These are phyloP conservation scores for Hypsibius dujardini DNA, from an alignment of 1,140 invertebrate genomes.

Conservation along the genomic window DNA sequence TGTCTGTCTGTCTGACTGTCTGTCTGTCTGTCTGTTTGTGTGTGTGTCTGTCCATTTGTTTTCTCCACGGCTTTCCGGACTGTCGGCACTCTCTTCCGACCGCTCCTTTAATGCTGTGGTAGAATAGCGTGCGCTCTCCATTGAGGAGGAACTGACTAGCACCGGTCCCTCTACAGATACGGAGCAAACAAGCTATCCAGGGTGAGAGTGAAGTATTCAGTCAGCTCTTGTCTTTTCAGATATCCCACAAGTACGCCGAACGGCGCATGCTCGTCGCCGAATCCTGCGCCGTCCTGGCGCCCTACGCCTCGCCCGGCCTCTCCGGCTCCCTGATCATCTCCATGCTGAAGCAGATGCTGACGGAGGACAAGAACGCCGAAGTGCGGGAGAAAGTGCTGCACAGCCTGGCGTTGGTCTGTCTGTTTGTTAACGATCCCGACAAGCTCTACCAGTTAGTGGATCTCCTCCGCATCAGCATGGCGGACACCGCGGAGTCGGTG, in stretches of 20 bases:
- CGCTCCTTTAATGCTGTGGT: too few species aligned
- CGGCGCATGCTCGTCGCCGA: conserved; percentile 50
- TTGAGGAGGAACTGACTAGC: too few species aligned
- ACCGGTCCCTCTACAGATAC: too few species aligned
- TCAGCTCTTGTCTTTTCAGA: conserved; percentile 32
- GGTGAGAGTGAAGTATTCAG: too few species aligned
- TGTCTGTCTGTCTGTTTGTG: too few species aligned
- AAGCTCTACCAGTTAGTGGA: conserved; percentile 48
- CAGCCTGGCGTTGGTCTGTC: conserved; percentile 45
- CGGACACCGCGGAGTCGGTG: conserved; percentile 39
- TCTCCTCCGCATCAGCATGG: conserved; percentile 38
- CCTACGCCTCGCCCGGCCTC: conserved; percentile 48
- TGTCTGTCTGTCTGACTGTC: too few species aligned
- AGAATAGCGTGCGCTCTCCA: too few species aligned
- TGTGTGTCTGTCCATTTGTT: too few species aligned
- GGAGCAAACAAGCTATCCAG: too few species aligned
- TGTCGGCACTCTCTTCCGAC: too few species aligned
- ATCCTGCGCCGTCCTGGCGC: conserved; percentile 49
- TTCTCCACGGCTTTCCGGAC: too few species aligned
- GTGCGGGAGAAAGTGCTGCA: conserved; percentile 45
- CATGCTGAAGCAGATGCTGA: conserved; percentile 54
- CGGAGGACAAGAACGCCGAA: conserved; percentile 48
- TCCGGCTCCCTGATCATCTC: conserved; percentile 51
- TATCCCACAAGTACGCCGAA: conserved; percentile 51
- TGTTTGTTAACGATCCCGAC: conserved; percentile 46